Evolutionary conservation across 1,140 invertebrate species (phyloP).

Genomic region (Hylaeus anthracinus): DNA sequence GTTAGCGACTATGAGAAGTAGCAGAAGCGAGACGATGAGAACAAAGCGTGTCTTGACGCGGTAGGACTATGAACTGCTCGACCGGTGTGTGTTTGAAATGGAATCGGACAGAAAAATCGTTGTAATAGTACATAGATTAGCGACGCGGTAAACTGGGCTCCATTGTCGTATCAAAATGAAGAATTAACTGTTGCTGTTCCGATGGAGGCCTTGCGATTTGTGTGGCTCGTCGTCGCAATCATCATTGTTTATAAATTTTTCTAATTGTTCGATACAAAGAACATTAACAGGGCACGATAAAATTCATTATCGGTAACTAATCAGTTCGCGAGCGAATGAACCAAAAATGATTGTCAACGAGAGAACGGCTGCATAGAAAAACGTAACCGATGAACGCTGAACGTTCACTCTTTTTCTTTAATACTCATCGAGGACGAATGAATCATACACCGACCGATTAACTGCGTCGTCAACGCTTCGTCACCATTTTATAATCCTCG

Average conservation of each 20-base stretch:
- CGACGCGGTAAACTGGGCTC: background rate
- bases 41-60: slow-evolving; percentile 8
- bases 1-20: background rate
- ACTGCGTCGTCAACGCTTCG: background rate
- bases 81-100: background rate
- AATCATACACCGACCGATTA: slow-evolving; percentile 4
- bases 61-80: background rate
- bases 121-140: slow-evolving; percentile 17
- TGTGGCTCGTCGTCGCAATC: no score
- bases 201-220: background rate
- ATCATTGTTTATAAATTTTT: no score
- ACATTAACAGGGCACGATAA: no score
- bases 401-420: background rate
- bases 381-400: background rate
- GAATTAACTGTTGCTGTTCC: no score
- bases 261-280: no score
- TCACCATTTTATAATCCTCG: background rate
- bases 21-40: background rate
- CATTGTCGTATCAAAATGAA: no score
- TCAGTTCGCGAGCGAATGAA: no score
- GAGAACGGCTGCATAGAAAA: background rate
- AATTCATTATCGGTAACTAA: no score
- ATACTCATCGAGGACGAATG: background rate
- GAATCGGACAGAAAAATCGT: slow-evolving; percentile 12
- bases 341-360: background rate